Percentiles rank a stretch among this genome's conserved stretches.
Conservation (phyloP, 2,888 invertebrate genomes). For the Andrena fulva region DNA sequence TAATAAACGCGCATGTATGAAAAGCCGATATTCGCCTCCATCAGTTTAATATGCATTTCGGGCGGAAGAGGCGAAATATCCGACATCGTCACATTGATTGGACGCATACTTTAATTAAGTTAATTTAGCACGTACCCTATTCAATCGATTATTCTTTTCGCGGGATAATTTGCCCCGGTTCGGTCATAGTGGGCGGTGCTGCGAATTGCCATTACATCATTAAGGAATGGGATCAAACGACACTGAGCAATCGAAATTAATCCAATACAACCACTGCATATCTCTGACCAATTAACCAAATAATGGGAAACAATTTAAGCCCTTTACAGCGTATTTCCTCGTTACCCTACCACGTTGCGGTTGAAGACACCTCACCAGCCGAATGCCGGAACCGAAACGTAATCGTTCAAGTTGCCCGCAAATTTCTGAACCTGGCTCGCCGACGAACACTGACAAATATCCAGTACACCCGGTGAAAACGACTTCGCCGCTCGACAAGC, state of each 20-base stretch:
- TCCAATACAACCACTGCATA: background rate
- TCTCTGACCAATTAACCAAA: too few relatives aligned
- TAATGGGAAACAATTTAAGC: background rate
- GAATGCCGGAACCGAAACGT: background rate
- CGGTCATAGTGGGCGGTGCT: background rate
- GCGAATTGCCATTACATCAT: background rate
- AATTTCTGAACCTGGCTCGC: conserved; percentile 15
- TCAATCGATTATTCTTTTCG: conserved; percentile 17
- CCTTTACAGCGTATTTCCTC: background rate
- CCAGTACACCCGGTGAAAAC: conserved; percentile 32
- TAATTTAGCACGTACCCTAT: conserved; percentile 2
- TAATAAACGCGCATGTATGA: conserved; percentile 1
- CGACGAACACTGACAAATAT: conserved; percentile 24
- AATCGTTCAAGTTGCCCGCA: conserved; percentile 25
- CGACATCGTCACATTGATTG: background rate
- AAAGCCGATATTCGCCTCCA: background rate
- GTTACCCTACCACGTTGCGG: background rate
- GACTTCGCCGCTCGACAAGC: conserved; percentile 17
- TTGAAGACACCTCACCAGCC: background rate
- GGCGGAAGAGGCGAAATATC: background rate
- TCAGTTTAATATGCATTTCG: background rate
- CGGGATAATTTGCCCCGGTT: background rate
- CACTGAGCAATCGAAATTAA: background rate
- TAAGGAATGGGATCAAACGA: background rate
- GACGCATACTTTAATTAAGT: conserved; percentile 4